A percentile compares a stretch with the other conserved stretches of the same genome.
Conservation (phyloP, 2,888 invertebrate genomes). For the Pseudanteris insignis region DNA sequence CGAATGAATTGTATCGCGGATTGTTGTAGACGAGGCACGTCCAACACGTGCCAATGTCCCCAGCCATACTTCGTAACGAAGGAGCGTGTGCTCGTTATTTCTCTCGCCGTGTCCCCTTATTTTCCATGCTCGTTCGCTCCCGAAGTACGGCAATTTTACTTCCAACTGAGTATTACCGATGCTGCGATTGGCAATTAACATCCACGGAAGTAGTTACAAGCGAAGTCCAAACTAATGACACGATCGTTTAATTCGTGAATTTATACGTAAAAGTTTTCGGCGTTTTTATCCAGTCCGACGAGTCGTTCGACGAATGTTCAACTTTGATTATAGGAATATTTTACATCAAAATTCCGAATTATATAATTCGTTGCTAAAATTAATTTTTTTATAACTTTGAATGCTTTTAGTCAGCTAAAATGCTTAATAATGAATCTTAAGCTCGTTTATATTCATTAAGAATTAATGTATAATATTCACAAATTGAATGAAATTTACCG, state of each 20-base stretch:
- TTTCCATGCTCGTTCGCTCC: conserved; percentile 20
- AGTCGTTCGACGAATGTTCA: no score
- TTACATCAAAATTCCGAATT: no score
- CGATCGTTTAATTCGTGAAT: conserved; percentile 16
- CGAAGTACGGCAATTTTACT: conserved; percentile 29
- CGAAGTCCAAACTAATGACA: background rate
- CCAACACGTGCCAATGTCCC: conserved; percentile 50
- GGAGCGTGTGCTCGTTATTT: conserved; percentile 50
- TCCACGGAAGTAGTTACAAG: conserved; percentile 19
- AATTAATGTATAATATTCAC: no score
- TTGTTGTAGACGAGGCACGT: conserved; percentile 41
- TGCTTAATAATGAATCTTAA: background rate
- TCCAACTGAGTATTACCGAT: conserved; percentile 11
- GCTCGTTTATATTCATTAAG: background rate
- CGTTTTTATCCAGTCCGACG: no score
- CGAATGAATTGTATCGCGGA: conserved; percentile 16
- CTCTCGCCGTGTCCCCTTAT: conserved; percentile 18
- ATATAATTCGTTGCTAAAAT: no score
- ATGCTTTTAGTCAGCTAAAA: no score
- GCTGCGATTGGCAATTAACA: conserved; percentile 33
- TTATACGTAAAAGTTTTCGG: background rate
- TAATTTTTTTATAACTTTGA: background rate
- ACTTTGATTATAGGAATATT: no score
- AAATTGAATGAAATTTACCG: no score
- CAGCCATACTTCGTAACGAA: conserved; percentile 49